Evolutionary conservation across 2,888 invertebrate genomes (phyloP), one percentile per base, ranked within the genome.

Genomic region (Omphaloscelis lunosa): DNA sequence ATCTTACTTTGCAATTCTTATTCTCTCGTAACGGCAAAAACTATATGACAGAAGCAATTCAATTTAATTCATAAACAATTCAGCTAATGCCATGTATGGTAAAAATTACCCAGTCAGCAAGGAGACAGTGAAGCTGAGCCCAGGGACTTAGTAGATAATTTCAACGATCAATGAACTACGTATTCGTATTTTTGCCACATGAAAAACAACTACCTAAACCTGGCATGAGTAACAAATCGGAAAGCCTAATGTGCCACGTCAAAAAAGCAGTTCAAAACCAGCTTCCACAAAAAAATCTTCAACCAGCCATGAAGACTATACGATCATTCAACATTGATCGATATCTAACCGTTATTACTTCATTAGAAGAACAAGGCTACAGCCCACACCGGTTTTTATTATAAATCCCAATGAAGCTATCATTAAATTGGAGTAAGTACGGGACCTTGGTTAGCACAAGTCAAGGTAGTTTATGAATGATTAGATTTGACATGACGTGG

Each of bases 351-450:
- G 58, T 78, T 45, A 65, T 72, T 72, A 72, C 65, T 62, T 71
- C 23, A 82, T 75, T 66, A 71, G n/a, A 39, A 74, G 65, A 86
- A n/a, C 83, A 66, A 83, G 78, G 83, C 53, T 62, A 56, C 58
- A 61, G 41, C 86, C 86, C 62, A 83, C 83, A 45, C 59, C 17
- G 29, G 72, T 79, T 86, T 83, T 86, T 84, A 70, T 51, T 78
- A 83, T 86, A 86, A 84, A 84, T 86, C 84, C 63, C 83, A 86
- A 83, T 82, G 73, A 68, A 61, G 48, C 62, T 71, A 34, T 65
- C 45, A 70, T 71, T 77, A 73, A 72, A 83, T 67, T 82, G 51
- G 67, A 82, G 59, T 86, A 77, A 67, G 59, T 67, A 68, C 29
- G 48, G 23, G 48, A 85, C 86, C 83, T 82, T 76, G 61, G 65